Conservation (phyloP, 2,888 invertebrate genomes). For the Cheilosia variabilis region DNA sequence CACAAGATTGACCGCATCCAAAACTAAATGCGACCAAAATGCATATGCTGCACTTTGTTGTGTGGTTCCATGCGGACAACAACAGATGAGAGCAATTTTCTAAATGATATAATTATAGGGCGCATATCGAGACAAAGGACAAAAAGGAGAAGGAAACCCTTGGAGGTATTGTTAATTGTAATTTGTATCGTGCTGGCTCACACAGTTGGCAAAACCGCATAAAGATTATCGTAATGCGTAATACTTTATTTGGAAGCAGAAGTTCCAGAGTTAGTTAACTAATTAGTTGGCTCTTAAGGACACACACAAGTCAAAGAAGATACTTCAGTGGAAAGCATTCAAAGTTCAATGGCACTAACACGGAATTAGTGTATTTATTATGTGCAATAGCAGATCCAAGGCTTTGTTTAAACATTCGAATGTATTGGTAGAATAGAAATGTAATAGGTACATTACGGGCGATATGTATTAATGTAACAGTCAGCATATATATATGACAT, state of each 20-base stretch:
- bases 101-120: conserved; percentile 83
- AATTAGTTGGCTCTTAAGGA: conserved; percentile 35
- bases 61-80: conserved; percentile 60
- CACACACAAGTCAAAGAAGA: conserved; percentile 12
- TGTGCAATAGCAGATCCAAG: too few species aligned
- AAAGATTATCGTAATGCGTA: conserved; percentile 43
- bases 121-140: conserved; percentile 68
- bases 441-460: too few species aligned
- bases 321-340: too few species aligned
- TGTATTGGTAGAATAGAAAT: too few species aligned
- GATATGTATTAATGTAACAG: too few species aligned
- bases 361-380: too few species aligned
- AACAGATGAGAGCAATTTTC: conserved; percentile 82
- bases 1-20: conserved; percentile 23
- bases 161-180: conserved; percentile 57
- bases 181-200: conserved; percentile 50
- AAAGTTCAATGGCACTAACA: too few species aligned
- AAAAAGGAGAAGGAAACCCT: conserved; percentile 49
- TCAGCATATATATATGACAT: too few species aligned
- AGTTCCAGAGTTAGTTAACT: conserved; percentile 23
- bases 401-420: too few species aligned
- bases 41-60: conserved; percentile 61
- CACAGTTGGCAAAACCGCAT: conserved; percentile 49
- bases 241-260: conserved; percentile 45
- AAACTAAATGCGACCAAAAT: conserved; percentile 22